These are phyloP conservation scores for Oligia fasciuncula DNA, from an alignment of 2,888 invertebrate genomes.

Conservation along the genomic window DNA sequence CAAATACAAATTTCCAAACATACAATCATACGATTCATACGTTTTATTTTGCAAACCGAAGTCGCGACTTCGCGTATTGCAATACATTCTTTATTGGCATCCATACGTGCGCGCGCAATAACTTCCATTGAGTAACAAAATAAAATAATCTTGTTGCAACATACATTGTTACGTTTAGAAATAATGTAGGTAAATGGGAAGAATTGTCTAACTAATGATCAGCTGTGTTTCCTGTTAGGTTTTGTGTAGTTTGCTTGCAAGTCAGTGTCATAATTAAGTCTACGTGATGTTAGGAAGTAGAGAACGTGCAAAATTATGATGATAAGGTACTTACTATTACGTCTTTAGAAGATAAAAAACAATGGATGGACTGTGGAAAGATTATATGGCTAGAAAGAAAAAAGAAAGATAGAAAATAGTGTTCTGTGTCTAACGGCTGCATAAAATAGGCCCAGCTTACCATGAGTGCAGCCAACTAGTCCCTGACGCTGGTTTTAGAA, in stretches of 20 bases:
- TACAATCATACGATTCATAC: conserved; percentile 1
- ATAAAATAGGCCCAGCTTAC: background rate
- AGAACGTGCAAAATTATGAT: conserved; percentile 4
- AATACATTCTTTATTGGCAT: conserved; percentile 39
- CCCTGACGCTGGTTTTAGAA: background rate
- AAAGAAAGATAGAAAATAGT: background rate
- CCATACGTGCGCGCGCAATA: conserved; percentile 53
- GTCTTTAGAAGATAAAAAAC: background rate
- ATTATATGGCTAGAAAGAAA: background rate
- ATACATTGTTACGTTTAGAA: conserved; percentile 50
- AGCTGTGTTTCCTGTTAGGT: conserved; percentile 12
- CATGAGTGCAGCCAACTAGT: background rate
- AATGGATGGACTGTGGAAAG: background rate
- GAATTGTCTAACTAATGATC: conserved; percentile 21
- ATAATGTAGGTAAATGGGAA: conserved; percentile 43
- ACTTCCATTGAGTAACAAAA: conserved; percentile 53
- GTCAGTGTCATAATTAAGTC: conserved; percentile 8
- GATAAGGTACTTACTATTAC: background rate
- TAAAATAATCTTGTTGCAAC: conserved; percentile 53
- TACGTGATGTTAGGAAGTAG: conserved; percentile 7
- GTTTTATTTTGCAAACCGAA: conserved; percentile 36
- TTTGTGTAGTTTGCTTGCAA: conserved; percentile 14
- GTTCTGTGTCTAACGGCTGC: no score
- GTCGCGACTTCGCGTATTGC: no score
- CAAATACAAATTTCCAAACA: conserved; percentile 11